phyloP scores from a whole-genome alignment of 1,140 invertebrate species.

The Geopemphigus sp. region DNA sequence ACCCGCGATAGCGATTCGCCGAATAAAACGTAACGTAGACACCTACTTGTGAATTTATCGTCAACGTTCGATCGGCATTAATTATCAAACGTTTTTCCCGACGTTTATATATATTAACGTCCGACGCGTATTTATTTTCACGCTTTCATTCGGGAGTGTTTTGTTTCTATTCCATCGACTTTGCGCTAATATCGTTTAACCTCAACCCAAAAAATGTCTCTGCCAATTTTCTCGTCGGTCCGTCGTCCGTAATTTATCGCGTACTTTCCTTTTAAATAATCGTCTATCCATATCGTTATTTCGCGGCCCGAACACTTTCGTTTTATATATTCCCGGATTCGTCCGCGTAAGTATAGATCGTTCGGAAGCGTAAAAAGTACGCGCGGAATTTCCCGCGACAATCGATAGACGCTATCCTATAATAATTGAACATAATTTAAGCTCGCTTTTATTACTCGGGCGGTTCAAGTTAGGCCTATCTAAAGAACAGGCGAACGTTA shows the following conservation, averaged over 20 bases:
- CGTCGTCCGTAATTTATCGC: constrained; percentile 22
- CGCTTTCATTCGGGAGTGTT: background rate
- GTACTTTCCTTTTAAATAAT: background rate
- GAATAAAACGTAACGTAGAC: background rate
- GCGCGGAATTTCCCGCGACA: too few relatives aligned
- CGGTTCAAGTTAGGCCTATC: too few relatives aligned
- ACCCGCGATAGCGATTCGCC: background rate
- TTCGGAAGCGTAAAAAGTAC: too few relatives aligned
- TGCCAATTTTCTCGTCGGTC: constrained; percentile 35
- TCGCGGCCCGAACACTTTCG: too few relatives aligned
- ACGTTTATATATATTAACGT: background rate
- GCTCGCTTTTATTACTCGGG: too few relatives aligned
- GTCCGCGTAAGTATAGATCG: too few relatives aligned
- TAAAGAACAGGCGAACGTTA: too few relatives aligned
- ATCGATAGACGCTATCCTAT: too few relatives aligned
- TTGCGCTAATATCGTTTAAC: constrained; percentile 37
- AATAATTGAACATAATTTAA: too few relatives aligned
- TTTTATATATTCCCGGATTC: too few relatives aligned
- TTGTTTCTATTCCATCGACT: constrained; percentile 3
- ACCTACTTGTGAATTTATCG: background rate
- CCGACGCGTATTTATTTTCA: background rate
- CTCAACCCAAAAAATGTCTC: constrained; percentile 43
- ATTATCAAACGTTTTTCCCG: background rate
- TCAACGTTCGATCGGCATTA: background rate
- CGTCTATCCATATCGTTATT: too few relatives aligned